Base-by-base conservation (phyloP, 2,113 vertebrate genomes). In the Oreocharis arfaki region DNA sequence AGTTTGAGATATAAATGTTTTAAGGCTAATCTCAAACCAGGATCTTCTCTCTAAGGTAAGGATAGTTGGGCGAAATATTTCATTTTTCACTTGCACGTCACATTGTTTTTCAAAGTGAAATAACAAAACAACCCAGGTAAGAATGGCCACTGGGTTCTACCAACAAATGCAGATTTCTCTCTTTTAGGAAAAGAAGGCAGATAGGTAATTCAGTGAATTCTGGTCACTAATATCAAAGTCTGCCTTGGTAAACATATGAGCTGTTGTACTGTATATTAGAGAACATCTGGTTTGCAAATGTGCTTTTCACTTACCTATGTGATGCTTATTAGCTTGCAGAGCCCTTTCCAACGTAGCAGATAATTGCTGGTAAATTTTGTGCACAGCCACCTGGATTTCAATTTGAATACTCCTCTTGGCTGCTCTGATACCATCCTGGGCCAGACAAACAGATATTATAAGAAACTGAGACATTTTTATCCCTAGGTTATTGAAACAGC, bases 331-430 rank as follows among this genome's bases (percentile, higher is more conserved):
- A 55, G 99, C 98, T 95, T 99, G 99, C 67, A 99, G 97, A 14
- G 99, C 99, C 97, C 98, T 97, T 96, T 99, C 99, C 95, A 99
- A 97, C 0, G 99, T 99, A 73, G 99, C 98, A 47, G 99, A 99
- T 56, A 99, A 98, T 4, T 99, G 99, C 95, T 99, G 99, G 93
- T 99, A 99, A 96, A 99, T 99, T 93, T 99, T 99, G 96, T 99
- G 99, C 73, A 99, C 99, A 17, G 99, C 99, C 9, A 98, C 98
- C 89, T 99, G 99, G 91, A 99, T 99, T 97, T 99, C 99, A 95
- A 98, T 98, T 94, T 99, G 99, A 95, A 99, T 98, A 94, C 94
- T 98, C 94, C 98, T 98, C 95, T 99, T 99, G 13, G 99, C 99
- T 91, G 99, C 98, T 97, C 99, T 98, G 71, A 99, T 98, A 41